Base-by-base conservation (phyloP, 2,888 invertebrate genomes). In the Oscheius sp. region DNA sequence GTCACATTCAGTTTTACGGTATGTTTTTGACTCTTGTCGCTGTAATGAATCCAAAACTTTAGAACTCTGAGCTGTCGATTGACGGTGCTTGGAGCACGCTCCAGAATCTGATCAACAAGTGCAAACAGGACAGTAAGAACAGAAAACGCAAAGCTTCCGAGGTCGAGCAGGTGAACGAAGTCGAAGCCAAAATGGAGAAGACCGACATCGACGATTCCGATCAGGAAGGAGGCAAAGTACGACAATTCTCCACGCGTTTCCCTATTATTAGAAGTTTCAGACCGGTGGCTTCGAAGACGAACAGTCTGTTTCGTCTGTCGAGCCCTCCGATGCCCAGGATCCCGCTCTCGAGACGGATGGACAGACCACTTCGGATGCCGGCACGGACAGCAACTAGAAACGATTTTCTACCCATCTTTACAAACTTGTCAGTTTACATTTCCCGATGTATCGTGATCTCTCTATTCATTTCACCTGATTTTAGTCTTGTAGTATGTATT, bases 1-100 rank as follows among this genome's bases (percentile, higher is more conserved):
- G 73, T 88, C 51, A 84, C 82, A 32, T 79, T 81, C 7, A 80
- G 80, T 35, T 77, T 79, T 13, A 77, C 80, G 33, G 79, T 81
- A 59, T 51, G 21, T 7, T 37, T 33, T 72, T 57, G 21, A 21
- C 21, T 68, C 5, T n/a, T 11, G 13, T 53, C 21, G 53, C 53
- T 53, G 21, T 21, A n/a, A 48, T 66, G 1, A 2, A 50, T 9
- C 11, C 37, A 42, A 57, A 9, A 65, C n/a, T 72, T 53, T 21
- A 73, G 73, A 73, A 73, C 32, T 58, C 73, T 37, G 73, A 73
- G 50, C 35, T 73, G 57, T 65, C 33, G 42, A 57, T 73, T 35
- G 73, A 73, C 21, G 35, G 35, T 11, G 29, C 62, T 32, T 63
- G 32, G 21, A 50, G 29, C 5, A 65, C 53, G 11, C 48, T 73